Percentiles rank a stretch among this genome's conserved stretches.
Conservation (phyloP, 2,797 vertebrate species). For the Macropus fuliginosus region DNA sequence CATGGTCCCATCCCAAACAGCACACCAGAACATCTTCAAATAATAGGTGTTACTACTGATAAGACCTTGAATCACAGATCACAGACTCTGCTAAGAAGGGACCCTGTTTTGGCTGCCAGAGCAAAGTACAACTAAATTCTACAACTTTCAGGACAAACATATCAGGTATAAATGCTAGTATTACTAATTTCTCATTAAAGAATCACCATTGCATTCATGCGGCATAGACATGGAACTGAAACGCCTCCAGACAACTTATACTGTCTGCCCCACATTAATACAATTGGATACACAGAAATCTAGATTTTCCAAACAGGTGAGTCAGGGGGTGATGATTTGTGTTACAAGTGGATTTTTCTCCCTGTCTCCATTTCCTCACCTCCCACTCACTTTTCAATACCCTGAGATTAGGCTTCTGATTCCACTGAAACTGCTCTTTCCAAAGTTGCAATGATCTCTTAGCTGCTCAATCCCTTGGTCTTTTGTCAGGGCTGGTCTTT, state of each 20-base stretch:
- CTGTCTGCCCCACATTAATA: not conserved
- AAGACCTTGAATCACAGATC: constrained; percentile 3
- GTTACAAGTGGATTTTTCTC: constrained; percentile 7
- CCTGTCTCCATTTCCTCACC: not conserved
- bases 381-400: not conserved
- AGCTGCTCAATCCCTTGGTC: not conserved
- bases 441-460: not conserved
- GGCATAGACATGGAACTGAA: not conserved
- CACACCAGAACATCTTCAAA: not conserved
- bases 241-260: not conserved
- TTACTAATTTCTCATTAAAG: constrained; percentile 49
- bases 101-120: constrained; percentile 18
- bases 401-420: not conserved
- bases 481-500: not conserved
- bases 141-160: constrained; percentile 43
- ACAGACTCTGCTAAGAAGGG: not conserved
- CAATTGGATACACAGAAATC: constrained; percentile 5
- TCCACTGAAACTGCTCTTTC: not conserved
- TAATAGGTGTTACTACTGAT: not conserved
- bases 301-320: constrained; percentile 36
- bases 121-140: constrained; percentile 4
- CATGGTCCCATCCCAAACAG: not conserved
- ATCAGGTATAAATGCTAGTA: constrained; percentile 36
- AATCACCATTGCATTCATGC: constrained; percentile 15
- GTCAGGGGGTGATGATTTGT: constrained; percentile 26